These are phyloP conservation scores for Athripsodes cinereus DNA, from an alignment of 2,888 invertebrate species.

Conservation along the genomic window DNA sequence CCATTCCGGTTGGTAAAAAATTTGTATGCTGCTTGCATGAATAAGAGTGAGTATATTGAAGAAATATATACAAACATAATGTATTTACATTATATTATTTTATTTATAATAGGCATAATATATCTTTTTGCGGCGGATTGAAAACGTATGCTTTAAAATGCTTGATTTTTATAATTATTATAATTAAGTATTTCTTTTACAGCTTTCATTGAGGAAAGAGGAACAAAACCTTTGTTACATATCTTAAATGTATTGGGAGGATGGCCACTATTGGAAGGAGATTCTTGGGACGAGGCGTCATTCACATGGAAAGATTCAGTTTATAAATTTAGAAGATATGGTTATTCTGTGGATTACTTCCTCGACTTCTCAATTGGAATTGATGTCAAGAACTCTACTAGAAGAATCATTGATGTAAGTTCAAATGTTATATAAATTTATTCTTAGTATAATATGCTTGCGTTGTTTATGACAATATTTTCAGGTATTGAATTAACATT, in stretches of 20 bases:
- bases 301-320: slow-evolving; percentile 82
- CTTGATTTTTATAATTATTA: too few relatives aligned
- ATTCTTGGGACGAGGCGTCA: slow-evolving; percentile 60
- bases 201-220: slow-evolving; percentile 78
- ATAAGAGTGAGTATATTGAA: slow-evolving; percentile 74
- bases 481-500: too few relatives aligned
- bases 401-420: slow-evolving; percentile 77
- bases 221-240: slow-evolving; percentile 63
- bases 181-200: slow-evolving; percentile 26
- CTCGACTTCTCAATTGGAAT: slow-evolving; percentile 85
- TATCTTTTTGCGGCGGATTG: too few relatives aligned
- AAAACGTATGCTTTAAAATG: too few relatives aligned
- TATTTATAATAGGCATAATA: too few relatives aligned
- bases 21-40: slow-evolving; percentile 83
- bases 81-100: too few relatives aligned
- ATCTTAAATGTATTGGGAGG: slow-evolving; percentile 78
- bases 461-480: too few relatives aligned
- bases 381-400: slow-evolving; percentile 83
- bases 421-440: too few relatives aligned
- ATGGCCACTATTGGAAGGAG: slow-evolving; percentile 86
- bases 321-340: slow-evolving; percentile 70
- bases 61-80: too few relatives aligned
- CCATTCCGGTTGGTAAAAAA: slow-evolving; percentile 74
- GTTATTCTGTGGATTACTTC: slow-evolving; percentile 86
- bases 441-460: too few relatives aligned